phyloP scores from a whole-genome alignment of 2,888 invertebrate species.

The Asteroscopus sphinx region DNA sequence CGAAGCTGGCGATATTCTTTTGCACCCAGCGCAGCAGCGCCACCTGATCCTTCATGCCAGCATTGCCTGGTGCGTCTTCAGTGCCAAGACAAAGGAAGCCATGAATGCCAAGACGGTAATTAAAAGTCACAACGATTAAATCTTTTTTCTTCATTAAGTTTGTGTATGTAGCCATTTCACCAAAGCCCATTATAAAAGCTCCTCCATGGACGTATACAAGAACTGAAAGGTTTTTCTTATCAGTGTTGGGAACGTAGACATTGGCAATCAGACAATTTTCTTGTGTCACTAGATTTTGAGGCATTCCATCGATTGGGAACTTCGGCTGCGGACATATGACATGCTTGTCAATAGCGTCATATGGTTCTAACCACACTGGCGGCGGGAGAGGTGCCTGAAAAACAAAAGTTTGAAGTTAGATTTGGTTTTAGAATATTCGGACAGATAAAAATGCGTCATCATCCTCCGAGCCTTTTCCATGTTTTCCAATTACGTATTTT shows the following conservation, averaged over 20 bases:
- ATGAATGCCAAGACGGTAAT: conserved; percentile 62
- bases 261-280: conserved; percentile 75
- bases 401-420: no score
- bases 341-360: conserved; percentile 49
- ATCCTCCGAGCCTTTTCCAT: no score
- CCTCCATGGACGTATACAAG: conserved; percentile 64
- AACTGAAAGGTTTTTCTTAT: conserved; percentile 60
- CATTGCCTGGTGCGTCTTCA: conserved; percentile 65
- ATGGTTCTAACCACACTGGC: conserved; percentile 58
- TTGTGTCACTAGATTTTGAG: conserved; percentile 1
- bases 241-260: conserved; percentile 71
- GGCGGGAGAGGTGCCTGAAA: conserved; percentile 67
- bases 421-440: no score
- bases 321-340: conserved; percentile 61
- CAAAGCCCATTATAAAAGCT: conserved; percentile 59
- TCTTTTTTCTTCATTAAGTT: conserved; percentile 55
- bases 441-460: no score
- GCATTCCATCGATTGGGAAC: not conserved
- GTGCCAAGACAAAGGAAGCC: conserved; percentile 67
- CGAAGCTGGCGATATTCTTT: conserved; percentile 66
- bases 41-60: conserved; percentile 71
- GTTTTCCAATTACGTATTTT: no score
- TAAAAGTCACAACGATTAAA: conserved; percentile 65
- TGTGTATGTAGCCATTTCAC: conserved; percentile 40
- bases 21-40: conserved; percentile 66